Evolutionary conservation across 2,888 invertebrate genomes (phyloP), one percentile per base, ranked within the genome.

Genomic region (Margaritifera margaritifera): DNA sequence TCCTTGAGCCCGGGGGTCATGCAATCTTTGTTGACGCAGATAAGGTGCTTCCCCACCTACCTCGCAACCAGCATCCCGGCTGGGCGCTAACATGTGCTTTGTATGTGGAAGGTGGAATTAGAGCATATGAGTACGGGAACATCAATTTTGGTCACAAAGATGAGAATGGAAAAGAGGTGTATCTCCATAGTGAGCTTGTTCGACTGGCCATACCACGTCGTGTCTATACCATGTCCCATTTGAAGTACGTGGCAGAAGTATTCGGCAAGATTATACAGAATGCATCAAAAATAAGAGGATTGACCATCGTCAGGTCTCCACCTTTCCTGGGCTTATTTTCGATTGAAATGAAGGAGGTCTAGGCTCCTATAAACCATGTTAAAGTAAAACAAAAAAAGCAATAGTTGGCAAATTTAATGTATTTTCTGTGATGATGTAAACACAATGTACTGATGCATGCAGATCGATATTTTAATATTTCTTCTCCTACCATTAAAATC

Each of bases 71-170:
- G 24, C 24, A 22, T 56, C 56, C 56, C 8, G 56, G 18, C 11
- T 56, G 56, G 56, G 56, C 56, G 11, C 56, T 56, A 24, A 56
- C 24, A 24, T 56, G 56, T 56, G 56, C 56, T 56, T 11, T 56
- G 0, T 56, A 56, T 24, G 24, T 56, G 22, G 56, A 56, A 56
- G 56, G 56, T 56, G 56, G 56, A 56, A 56, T 56, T 24, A 11
- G 56, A 19, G 56, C 56, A n/a, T 22, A 6, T 22, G 56, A 56
- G 18, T 56, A 22, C 20, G 56, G 56, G 20, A 56, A 56, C 56
- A 15, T 56, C 2, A 56, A n/a, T 11, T 22, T 56, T 11, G 56
- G 56, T 56, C 11, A 22, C 56, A 56, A 56, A n/a, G 24, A 56
- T 8, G 56, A 56, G n/a, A 42, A 42, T 42, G 56, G 56, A 24